These are phyloP conservation scores for Thecocarcelia acutangulata DNA, from an alignment of 2,888 invertebrate species.

Conservation along the genomic window DNA sequence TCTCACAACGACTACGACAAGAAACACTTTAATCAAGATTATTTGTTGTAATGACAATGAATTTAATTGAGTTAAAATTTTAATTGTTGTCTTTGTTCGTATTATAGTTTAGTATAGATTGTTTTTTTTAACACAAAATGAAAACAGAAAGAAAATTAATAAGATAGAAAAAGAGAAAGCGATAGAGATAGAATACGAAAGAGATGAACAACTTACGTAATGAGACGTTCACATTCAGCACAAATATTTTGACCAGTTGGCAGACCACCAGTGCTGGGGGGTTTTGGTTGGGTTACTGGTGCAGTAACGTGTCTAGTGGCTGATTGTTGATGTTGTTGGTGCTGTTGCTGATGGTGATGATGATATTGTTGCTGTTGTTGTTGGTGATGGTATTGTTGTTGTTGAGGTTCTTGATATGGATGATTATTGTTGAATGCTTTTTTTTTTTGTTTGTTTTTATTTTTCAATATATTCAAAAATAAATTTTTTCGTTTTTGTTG, in stretches of 20 bases:
- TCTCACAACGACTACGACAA: background rate
- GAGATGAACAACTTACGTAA: constrained; percentile 89
- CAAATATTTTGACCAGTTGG: constrained; percentile 96
- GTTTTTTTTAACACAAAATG: constrained; percentile 12
- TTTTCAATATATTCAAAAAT: background rate
- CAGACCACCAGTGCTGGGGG: constrained; percentile 87
- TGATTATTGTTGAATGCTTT: constrained; percentile 71
- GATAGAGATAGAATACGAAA: background rate
- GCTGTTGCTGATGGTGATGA: constrained; percentile 72
- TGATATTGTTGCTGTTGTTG: constrained; percentile 72
- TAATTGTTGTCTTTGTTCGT: constrained; percentile 50
- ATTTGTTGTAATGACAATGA: constrained; percentile 31
- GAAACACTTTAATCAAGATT: background rate
- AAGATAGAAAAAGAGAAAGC: background rate
- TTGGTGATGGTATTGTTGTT: constrained; percentile 70
- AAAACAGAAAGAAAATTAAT: constrained; percentile 8
- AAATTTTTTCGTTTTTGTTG: constrained; percentile 3
- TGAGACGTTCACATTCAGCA: constrained; percentile 97
- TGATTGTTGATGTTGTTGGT: constrained; percentile 74
- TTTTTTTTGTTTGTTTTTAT: background rate
- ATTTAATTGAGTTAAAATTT: constrained; percentile 45
- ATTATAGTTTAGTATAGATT: constrained; percentile 15
- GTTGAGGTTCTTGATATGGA: constrained; percentile 71
- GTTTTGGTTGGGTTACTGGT: constrained; percentile 86
- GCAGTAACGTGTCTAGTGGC: constrained; percentile 87